Conservation (phyloP, 2,113 vertebrate species). For the Rhynchomys soricoides region DNA sequence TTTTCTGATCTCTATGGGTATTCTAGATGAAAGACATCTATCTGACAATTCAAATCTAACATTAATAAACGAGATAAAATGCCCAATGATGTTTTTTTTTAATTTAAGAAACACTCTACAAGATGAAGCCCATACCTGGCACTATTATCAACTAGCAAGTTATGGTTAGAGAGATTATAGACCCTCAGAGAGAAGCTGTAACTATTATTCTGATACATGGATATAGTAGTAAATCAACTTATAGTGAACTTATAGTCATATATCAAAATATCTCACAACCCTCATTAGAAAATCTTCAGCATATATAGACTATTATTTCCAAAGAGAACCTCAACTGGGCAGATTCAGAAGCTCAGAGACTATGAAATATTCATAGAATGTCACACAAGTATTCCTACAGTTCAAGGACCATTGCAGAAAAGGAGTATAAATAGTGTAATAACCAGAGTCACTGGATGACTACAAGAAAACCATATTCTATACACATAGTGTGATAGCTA, state of each 20-base stretch:
- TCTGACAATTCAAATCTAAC: not conserved
- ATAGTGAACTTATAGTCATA: not conserved
- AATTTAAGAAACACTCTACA: not conserved
- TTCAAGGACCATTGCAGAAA: not conserved
- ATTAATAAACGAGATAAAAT: not conserved
- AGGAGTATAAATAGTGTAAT: not conserved
- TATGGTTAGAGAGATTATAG: no score
- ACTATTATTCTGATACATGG: not conserved
- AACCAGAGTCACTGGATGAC: not conserved
- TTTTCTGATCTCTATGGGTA: not conserved
- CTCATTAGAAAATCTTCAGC: not conserved
- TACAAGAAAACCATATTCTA: not conserved
- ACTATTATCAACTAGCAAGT: not conserved
- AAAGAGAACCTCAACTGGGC: not conserved
- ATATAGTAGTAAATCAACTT: not conserved
- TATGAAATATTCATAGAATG: not conserved
- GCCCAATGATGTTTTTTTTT: not conserved
- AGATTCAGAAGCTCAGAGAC: not conserved
- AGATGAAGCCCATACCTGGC: not conserved
- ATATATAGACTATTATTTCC: not conserved
- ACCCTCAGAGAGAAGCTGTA: not conserved
- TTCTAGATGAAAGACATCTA: not conserved
- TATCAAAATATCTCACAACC: not conserved
- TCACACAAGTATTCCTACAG: not conserved
- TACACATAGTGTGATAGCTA: not conserved